A percentile compares a stretch with the other conserved stretches of the same genome.
phyloP scores from a whole-genome alignment of 2,888 invertebrate genomes.

The Brachylomia viminalis region DNA sequence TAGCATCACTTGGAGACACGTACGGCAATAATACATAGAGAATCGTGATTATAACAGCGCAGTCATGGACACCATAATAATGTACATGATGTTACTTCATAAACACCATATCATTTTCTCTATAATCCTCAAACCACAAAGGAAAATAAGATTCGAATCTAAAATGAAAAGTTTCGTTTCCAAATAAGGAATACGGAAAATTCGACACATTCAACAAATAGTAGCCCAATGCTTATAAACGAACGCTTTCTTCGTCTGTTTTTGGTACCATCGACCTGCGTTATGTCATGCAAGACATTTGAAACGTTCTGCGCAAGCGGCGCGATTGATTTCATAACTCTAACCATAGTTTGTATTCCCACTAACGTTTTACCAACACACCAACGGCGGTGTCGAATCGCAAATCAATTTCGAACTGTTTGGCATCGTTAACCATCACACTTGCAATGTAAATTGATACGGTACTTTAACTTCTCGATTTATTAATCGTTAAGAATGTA shows the following conservation, averaged over 20 bases:
- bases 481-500: conserved; percentile 23
- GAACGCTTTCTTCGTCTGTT: conserved; percentile 62
- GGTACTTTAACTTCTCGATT: conserved; percentile 37
- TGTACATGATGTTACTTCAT: conserved; percentile 16
- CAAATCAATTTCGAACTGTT: conserved; percentile 72
- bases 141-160: not conserved
- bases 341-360: conserved; percentile 77
- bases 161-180: not conserved
- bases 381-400: conserved; percentile 69
- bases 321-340: conserved; percentile 79
- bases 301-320: conserved; percentile 65
- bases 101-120: not conserved
- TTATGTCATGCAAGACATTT: conserved; percentile 77
- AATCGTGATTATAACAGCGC: conserved; percentile 27
- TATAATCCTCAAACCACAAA: not conserved
- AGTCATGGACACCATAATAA: conserved; percentile 24
- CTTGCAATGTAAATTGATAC: conserved; percentile 53
- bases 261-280: conserved; percentile 64
- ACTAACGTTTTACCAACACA: conserved; percentile 64
- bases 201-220: conserved; percentile 9
- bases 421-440: conserved; percentile 46
- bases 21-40: conserved; percentile 33
- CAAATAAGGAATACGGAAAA: not conserved
- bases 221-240: conserved; percentile 47
- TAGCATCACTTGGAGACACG: conserved; percentile 9